Evolutionary conservation across 2,113 vertebrate genomes (phyloP).

Genomic region (Ploceus nigricollis): DNA sequence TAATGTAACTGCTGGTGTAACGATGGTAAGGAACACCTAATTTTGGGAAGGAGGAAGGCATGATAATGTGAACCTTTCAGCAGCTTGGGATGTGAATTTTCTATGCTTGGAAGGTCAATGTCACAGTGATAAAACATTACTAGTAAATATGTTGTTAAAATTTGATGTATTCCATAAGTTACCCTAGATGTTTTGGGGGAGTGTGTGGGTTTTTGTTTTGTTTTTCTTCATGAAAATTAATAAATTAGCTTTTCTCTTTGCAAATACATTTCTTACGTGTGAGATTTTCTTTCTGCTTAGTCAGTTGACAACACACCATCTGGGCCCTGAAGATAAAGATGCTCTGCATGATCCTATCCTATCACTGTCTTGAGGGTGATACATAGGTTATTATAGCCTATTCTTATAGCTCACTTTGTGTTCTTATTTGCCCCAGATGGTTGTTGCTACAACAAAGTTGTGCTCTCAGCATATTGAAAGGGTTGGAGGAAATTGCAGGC

Average conservation of each 20-base stretch:
- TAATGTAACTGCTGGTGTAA: neutral
- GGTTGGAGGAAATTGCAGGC: neutral
- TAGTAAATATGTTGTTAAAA: neutral
- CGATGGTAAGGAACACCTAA: neutral
- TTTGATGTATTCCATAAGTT: neutral
- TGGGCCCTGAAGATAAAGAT: neutral
- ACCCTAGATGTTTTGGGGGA: neutral
- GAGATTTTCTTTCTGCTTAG: neutral
- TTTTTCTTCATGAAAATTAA: neutral
- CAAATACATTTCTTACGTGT: neutral
- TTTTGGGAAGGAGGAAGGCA: neutral
- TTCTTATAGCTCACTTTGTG: neutral
- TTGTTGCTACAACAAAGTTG: neutral
- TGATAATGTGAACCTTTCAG: neutral
- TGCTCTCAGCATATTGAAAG: neutral
- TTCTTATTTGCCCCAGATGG: neutral
- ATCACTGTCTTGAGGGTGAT: neutral
- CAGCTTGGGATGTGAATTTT: neutral
- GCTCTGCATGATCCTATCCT: neutral
- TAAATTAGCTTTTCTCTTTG: neutral
- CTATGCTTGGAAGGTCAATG: neutral
- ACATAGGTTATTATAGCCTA: neutral
- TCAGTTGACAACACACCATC: neutral
- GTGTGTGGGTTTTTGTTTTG: neutral
- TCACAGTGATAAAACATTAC: neutral